These are phyloP conservation scores for Dasysyrphus tricinctus DNA, from an alignment of 2,888 invertebrate genomes.

Conservation along the genomic window DNA sequence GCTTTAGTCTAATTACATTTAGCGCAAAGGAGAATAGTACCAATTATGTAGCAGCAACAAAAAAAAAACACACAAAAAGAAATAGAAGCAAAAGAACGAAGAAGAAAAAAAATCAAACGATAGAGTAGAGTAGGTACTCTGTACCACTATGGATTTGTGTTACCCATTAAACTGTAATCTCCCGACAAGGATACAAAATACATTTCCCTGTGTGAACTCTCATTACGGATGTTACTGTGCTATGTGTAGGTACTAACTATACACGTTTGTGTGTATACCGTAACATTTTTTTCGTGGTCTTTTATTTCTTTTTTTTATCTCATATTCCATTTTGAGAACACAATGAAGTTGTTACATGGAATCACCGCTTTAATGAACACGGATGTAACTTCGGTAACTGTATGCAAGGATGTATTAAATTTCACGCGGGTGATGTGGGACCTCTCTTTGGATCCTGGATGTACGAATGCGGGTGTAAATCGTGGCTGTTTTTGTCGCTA, in stretches of 20 bases:
- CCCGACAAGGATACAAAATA: conserved; percentile 72
- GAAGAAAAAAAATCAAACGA: conserved; percentile 29
- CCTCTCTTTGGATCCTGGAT: conserved; percentile 14
- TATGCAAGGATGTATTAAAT: conserved; percentile 65
- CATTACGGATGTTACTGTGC: conserved; percentile 60
- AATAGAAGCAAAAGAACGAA: not conserved
- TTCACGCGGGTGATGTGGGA: conserved; percentile 51
- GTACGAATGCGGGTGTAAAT: conserved; percentile 55
- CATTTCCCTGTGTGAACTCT: conserved; percentile 71
- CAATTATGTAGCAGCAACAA: conserved; percentile 13
- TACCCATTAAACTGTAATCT: conserved; percentile 73
- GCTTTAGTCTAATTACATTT: conserved; percentile 66
- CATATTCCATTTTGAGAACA: conserved; percentile 58
- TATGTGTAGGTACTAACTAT: not conserved
- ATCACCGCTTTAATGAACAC: conserved; percentile 74
- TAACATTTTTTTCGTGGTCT: conserved; percentile 34
- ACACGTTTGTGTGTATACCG: conserved; percentile 20
- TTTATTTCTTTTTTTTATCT: conserved; percentile 40
- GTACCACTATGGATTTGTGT: conserved; percentile 64
- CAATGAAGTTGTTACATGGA: conserved; percentile 73
- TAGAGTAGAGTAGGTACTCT: conserved; percentile 31
- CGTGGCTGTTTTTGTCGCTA: conserved; percentile 64
- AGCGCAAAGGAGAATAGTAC: conserved; percentile 30
- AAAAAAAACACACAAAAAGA: not conserved
- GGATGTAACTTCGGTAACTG: conserved; percentile 70